Percentiles rank a stretch among this genome's conserved stretches.
These are phyloP conservation scores for Carposina sasakii DNA, from an alignment of 1,140 invertebrate species.

Conservation along the genomic window DNA sequence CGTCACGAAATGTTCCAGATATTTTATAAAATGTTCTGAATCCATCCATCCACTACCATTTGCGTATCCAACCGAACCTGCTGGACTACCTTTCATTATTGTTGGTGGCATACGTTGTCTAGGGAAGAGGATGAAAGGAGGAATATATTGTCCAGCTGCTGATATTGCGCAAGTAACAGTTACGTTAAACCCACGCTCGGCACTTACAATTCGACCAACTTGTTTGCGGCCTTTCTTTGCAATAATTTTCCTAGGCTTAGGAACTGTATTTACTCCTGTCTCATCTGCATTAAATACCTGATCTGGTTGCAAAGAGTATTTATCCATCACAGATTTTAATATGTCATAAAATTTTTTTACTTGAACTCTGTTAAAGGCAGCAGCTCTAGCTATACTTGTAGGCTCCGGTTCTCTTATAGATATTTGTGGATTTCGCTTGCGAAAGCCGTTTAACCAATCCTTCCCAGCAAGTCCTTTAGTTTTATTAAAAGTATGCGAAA, in stretches of 20 bases:
- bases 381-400: not conserved
- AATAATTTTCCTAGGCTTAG: not conserved
- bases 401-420: not conserved
- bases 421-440: conserved; percentile 2
- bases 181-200: not conserved
- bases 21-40: conserved; percentile 1
- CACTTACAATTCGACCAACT: not conserved
- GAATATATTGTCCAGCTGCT: not conserved
- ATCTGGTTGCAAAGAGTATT: not conserved
- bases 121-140: not conserved
- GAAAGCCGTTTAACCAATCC: conserved; percentile 7
- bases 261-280: not conserved
- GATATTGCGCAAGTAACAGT: not conserved
- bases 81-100: no score
- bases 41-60: no score
- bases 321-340: not conserved
- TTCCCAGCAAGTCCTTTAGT: not conserved
- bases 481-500: not conserved
- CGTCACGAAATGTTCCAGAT: not conserved
- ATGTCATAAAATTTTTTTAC: not conserved
- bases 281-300: not conserved
- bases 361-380: not conserved
- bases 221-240: not conserved
- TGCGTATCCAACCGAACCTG: no score
- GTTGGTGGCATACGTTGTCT: no score